Conservation (phyloP, 2,113 vertebrate genomes). For the Chlorodrepanis virens region DNA sequence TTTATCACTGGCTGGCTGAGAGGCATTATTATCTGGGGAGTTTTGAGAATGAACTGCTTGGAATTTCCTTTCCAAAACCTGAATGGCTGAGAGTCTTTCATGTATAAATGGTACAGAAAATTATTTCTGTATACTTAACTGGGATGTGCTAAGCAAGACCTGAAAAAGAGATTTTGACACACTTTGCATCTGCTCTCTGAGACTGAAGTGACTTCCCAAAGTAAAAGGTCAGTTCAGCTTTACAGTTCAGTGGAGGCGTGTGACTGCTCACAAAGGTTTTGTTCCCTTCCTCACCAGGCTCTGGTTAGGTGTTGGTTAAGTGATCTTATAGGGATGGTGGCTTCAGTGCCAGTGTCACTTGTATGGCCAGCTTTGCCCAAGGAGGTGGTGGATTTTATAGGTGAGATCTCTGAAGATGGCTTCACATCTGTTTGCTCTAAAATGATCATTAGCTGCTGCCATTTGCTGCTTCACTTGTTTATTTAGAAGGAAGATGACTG, state of each 20-base stretch:
- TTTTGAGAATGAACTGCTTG: background rate
- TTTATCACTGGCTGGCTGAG: background rate
- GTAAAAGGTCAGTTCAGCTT: background rate
- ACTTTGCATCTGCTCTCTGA: background rate
- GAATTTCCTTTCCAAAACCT: background rate
- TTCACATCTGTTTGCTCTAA: background rate
- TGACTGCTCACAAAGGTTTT: background rate
- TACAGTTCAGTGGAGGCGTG: background rate
- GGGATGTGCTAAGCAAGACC: background rate
- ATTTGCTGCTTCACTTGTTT: background rate
- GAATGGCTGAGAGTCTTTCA: background rate
- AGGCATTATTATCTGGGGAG: background rate
- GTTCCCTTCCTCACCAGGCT: background rate
- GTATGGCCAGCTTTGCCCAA: background rate
- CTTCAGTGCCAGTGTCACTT: background rate
- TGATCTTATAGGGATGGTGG: accelerated
- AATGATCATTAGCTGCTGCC: background rate
- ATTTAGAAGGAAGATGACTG: background rate
- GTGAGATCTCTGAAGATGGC: background rate
- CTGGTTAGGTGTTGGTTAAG: background rate
- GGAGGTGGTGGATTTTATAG: background rate
- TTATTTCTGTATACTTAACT: background rate
- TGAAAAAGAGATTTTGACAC: background rate
- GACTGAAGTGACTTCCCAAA: background rate
- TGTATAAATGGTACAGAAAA: background rate